Conservation (phyloP, 2,797 vertebrate genomes). For the Acridotheres tristis region DNA sequence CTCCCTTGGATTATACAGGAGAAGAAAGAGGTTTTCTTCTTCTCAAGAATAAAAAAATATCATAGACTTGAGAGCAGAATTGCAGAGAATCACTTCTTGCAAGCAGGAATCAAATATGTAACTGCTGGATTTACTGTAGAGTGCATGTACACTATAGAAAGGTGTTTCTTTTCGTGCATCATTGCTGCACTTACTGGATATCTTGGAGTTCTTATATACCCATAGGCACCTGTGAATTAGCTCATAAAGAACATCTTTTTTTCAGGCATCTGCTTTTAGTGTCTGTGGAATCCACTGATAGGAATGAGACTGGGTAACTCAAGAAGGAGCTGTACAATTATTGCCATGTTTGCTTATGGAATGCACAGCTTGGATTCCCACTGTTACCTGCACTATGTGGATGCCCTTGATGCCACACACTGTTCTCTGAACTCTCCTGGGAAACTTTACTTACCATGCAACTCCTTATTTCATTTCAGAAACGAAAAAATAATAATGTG, state of each 20-base stretch:
- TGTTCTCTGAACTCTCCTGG: neutral
- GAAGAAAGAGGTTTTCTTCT: neutral
- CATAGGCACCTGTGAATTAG: neutral
- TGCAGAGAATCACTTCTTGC: neutral
- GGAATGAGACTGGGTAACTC: neutral
- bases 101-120: neutral
- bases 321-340: neutral
- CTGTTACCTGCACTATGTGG: neutral
- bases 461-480: neutral
- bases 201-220: neutral
- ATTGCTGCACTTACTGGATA: neutral
- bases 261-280: neutral
- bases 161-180: neutral
- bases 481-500: neutral
- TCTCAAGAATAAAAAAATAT: neutral
- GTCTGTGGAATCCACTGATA: neutral
- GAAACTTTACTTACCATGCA: neutral
- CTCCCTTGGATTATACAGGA: neutral
- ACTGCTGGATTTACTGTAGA: neutral
- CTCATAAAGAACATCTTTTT: neutral
- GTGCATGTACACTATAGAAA: neutral
- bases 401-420: neutral
- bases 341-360: neutral
- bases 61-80: neutral
- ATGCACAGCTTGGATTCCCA: neutral